These are phyloP conservation scores for Ascaphus truei DNA, from an alignment of 2,113 vertebrate species.

Conservation along the genomic window DNA sequence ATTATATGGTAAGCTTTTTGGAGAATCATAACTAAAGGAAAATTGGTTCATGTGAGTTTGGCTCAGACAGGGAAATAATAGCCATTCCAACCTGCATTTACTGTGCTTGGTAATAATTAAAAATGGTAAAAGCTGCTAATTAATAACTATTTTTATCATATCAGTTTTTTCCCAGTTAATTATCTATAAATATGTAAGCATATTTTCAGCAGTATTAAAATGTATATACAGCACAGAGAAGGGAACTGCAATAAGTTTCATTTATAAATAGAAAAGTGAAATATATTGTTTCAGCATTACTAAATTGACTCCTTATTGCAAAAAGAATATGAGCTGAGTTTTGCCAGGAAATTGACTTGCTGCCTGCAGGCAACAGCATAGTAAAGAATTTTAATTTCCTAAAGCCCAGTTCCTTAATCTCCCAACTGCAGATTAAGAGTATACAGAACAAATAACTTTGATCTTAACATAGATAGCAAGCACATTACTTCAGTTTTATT, in stretches of 20 bases:
- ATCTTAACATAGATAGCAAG: conserved; percentile 30
- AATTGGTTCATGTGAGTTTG: too few relatives aligned
- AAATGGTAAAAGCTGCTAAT: too few relatives aligned
- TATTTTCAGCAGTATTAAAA: too few relatives aligned
- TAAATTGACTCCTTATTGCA: conserved; percentile 36
- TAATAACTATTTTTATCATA: too few relatives aligned
- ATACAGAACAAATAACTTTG: conserved; percentile 33
- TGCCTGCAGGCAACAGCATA: conserved; percentile 22
- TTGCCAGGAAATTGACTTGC: conserved; percentile 35
- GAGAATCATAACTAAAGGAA: too few relatives aligned
- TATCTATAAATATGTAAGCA: too few relatives aligned
- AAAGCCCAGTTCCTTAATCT: conserved; percentile 27
- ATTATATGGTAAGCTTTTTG: too few relatives aligned
- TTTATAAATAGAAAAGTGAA: conserved; percentile 13
- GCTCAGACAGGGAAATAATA: too few relatives aligned
- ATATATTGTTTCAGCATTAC: conserved; percentile 30
- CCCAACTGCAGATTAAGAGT: conserved; percentile 33
- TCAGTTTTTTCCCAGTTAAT: too few relatives aligned
- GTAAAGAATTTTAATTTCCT: conserved; percentile 37
- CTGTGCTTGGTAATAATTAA: too few relatives aligned
- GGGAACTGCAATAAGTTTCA: background rate
- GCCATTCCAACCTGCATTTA: too few relatives aligned
- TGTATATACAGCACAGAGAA: background rate
- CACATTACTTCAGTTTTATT: conserved; percentile 18
- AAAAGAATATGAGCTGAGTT: conserved; percentile 15